Evolutionary conservation across 2,888 invertebrate species (phyloP).

Genomic region (Vandiemenella viatica): DNA sequence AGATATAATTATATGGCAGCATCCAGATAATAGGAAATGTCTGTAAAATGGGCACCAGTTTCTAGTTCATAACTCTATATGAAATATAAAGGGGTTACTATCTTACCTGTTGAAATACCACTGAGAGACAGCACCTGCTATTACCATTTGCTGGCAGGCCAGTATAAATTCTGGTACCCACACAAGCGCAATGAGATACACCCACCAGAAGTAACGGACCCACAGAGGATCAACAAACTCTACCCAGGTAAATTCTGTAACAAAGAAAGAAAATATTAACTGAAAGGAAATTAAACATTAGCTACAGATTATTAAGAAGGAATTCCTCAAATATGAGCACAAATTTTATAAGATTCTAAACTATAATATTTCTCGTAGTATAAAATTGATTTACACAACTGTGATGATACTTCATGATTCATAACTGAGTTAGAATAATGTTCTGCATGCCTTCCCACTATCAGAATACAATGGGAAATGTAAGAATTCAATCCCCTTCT

Average conservation of each 20-base stretch:
- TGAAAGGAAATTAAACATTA: not conserved
- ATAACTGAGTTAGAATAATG: no score
- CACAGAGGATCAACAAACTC: slow-evolving; percentile 62
- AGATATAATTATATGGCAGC: no score
- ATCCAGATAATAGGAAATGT: no score
- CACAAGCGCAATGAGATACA: slow-evolving; percentile 74
- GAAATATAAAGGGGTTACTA: no score
- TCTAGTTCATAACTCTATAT: no score
- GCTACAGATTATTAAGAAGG: no score
- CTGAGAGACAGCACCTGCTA: slow-evolving; percentile 81
- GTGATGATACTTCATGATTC: no score
- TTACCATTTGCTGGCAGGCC: slow-evolving; percentile 86
- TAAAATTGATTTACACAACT: not conserved
- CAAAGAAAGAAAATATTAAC: not conserved
- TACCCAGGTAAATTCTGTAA: slow-evolving; percentile 44
- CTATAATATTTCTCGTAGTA: not conserved
- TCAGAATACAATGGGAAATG: no score
- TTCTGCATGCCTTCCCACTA: no score
- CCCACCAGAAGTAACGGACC: slow-evolving; percentile 89
- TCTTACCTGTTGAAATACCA: slow-evolving; percentile 77
- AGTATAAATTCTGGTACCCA: slow-evolving; percentile 92
- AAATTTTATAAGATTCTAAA: not conserved
- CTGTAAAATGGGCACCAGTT: no score
- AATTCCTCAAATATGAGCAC: no score
- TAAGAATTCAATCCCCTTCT: no score